Evolutionary conservation across 2,113 vertebrate species (phyloP), one percentile per base, ranked within the genome.

Genomic region (Cyphomyrus discorhynchus): DNA sequence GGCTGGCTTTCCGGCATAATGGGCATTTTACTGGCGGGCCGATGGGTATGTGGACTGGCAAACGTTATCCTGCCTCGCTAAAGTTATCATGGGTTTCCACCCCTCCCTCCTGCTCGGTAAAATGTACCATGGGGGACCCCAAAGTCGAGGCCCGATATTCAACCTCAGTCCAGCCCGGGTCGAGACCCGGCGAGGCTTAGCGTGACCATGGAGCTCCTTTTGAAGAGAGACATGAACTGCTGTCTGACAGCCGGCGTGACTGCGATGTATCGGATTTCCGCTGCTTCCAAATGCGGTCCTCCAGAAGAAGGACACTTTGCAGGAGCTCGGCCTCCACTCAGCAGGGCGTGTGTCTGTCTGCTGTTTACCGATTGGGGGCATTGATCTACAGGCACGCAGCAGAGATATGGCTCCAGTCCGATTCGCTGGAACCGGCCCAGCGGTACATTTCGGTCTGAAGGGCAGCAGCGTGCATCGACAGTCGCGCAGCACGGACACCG

Each of bases 381-480:
- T 80, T 80, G 74, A 80, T 80, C 74, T 80, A 35, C 74, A 42
- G 74, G 13, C 31, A 39, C 0, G 83, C 45, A 50, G 92, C 35
- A 50, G 90, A 93, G 92, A 91, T 92, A 80, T 80, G 74, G 74
- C 31, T 80, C 74, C 74, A 39, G 35, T 42, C 15, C 6, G 92
- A 93, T 92, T 77, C 91, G 91, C 91, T 94, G 93, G 95, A 93
- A 93, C 94, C 92, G 93, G 89, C 92, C 90, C 83, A 91, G 92
- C 95, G 95, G 95, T 96, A 95, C 94, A 93, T 93, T 95, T 95
- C 91, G 93, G 93, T 94, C 93, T 94, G 93, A 95, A 95, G 94
- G 93, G 95, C 93, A 95, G 95, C 95, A 95, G 93, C 94, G 13
- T 95, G 93, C 90, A 93, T 94, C 95, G 92, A 93, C 92, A 93